Evolutionary conservation across 2,113 vertebrate species (phyloP).

Genomic region (Daphoenositta chrysoptera): DNA sequence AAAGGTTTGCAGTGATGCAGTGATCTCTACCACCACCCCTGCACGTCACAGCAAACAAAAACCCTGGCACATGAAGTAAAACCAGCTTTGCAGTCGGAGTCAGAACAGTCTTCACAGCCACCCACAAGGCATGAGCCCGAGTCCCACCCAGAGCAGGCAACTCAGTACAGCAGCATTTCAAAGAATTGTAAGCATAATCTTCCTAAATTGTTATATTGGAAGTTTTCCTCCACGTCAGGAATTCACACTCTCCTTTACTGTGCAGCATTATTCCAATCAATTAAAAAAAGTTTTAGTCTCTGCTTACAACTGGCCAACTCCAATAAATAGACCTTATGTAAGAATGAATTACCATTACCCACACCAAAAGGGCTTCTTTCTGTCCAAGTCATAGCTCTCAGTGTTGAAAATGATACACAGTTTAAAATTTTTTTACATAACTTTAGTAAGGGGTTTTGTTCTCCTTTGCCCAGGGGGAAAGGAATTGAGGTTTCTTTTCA

Average conservation of each 20-base stretch:
- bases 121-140: fast-evolving
- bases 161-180: background rate
- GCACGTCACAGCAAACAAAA: background rate
- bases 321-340: background rate
- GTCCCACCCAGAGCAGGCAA: background rate
- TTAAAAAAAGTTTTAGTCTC: background rate
- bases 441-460: background rate
- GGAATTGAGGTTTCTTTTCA: background rate
- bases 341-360: background rate
- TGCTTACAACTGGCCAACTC: background rate
- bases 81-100: background rate
- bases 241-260: background rate
- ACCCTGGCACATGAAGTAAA: background rate
- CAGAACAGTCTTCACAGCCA: background rate
- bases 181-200: background rate
- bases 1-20: background rate
- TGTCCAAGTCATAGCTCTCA: background rate
- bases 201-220: background rate
- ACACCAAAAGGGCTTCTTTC: background rate
- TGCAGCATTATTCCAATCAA: background rate
- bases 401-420: background rate
- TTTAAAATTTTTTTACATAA: background rate
- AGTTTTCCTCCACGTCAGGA: background rate
- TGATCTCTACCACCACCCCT: background rate
- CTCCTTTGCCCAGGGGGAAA: background rate